Percentiles rank a stretch among this genome's conserved stretches.
phyloP scores from a whole-genome alignment of 2,113 vertebrate species.

The Gavialis gangeticus region DNA sequence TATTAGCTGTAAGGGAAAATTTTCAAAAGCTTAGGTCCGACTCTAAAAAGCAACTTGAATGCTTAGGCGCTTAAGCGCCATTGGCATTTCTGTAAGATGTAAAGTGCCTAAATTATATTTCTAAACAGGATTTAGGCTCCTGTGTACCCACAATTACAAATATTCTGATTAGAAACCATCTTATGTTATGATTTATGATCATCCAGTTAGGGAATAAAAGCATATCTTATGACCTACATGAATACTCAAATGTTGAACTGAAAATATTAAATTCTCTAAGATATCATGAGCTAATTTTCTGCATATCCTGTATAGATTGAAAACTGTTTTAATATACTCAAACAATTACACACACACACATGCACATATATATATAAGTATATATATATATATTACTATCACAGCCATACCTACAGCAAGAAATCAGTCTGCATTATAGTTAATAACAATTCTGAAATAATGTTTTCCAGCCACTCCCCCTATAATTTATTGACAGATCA shows the following conservation, averaged over 20 bases:
- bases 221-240: not conserved
- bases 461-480: conserved; percentile 31
- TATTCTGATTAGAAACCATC: not conserved
- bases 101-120: not conserved
- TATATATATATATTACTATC: not conserved
- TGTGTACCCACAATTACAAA: not conserved
- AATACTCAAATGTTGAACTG: not conserved
- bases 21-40: not conserved
- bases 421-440: not conserved
- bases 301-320: not conserved
- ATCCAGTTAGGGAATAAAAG: not conserved
- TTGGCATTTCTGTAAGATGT: not conserved
- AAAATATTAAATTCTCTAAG: not conserved
- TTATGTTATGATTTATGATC: not conserved
- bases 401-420: not conserved
- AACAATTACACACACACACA: not conserved
- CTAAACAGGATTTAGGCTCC: not conserved
- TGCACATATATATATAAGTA: not conserved
- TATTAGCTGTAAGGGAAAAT: not conserved
- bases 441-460: conserved; percentile 29
- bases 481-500: conserved; percentile 64
- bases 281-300: not conserved
- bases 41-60: too few relatives aligned
- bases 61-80: not conserved
- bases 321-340: not conserved